A percentile compares a stretch with the other conserved stretches of the same genome.
Evolutionary conservation across 2,797 vertebrate species (phyloP).

Genomic region (Crypturellus tataupa): DNA sequence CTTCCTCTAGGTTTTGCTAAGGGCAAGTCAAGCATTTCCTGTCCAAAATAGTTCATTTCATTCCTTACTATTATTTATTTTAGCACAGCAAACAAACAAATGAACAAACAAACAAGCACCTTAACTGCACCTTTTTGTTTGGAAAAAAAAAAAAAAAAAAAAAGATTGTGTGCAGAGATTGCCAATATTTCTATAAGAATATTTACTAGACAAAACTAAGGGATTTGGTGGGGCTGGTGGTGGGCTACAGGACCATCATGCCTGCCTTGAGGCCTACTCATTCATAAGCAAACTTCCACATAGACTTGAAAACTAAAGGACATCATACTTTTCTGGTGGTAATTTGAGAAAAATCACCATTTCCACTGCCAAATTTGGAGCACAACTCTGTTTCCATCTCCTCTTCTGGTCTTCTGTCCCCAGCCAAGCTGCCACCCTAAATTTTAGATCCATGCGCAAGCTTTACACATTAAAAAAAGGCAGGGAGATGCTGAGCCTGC

Average conservation of each 20-base stretch:
- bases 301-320: background rate
- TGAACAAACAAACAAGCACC: too few relatives aligned
- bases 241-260: background rate
- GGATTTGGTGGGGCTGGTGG: background rate
- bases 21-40: background rate
- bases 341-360: accelerated
- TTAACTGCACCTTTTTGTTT: background rate
- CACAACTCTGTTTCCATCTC: background rate
- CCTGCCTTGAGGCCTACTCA: background rate
- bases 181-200: background rate
- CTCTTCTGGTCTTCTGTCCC: background rate
- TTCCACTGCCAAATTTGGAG: accelerated
- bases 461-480: background rate
- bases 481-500: background rate
- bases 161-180: background rate
- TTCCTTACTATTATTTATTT: background rate
- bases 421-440: background rate
- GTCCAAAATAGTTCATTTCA: background rate
- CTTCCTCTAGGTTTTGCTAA: background rate
- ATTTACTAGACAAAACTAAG: accelerated
- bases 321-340: background rate
- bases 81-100: background rate
- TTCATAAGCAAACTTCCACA: background rate
- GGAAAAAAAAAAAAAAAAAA: background rate
- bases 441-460: background rate